Percentiles rank a stretch among this genome's conserved stretches.
phyloP scores from a whole-genome alignment of 2,888 invertebrate genomes.

The Nomada flava region DNA sequence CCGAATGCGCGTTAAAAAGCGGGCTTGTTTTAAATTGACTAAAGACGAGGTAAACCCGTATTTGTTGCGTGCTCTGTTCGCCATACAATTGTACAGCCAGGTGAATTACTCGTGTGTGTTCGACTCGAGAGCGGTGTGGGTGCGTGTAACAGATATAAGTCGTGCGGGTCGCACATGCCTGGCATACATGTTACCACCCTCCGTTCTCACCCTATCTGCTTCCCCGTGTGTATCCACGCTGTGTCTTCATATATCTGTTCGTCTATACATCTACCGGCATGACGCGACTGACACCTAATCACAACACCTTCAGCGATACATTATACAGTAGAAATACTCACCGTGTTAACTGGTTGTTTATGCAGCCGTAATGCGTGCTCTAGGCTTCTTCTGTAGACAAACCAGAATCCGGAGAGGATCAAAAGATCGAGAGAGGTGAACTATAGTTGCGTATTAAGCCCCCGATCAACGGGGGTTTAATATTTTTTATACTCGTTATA shows the following conservation, averaged over 20 bases:
- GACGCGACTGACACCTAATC: slow-evolving; percentile 47
- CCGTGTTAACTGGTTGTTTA: background rate
- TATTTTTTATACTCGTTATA: no score
- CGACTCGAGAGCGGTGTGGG: slow-evolving; percentile 6
- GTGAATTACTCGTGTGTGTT: background rate
- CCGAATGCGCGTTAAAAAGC: background rate
- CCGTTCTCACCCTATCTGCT: slow-evolving; percentile 24
- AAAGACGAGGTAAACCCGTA: background rate
- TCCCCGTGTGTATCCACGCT: slow-evolving; percentile 16
- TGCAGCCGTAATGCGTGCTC: background rate
- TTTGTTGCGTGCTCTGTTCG: slow-evolving; percentile 35
- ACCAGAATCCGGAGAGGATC: background rate
- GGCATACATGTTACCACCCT: slow-evolving; percentile 65
- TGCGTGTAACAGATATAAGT: slow-evolving; percentile 77
- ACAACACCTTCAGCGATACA: slow-evolving; percentile 22
- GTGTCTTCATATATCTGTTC: slow-evolving; percentile 38
- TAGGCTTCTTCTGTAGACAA: background rate
- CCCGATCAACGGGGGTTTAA: no score
- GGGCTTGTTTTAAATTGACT: slow-evolving; percentile 16
- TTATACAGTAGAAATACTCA: slow-evolving; percentile 21
- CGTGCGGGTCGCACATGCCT: slow-evolving; percentile 74
- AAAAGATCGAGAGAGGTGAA: background rate
- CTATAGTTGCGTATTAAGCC: no score
- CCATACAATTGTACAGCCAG: slow-evolving; percentile 12
- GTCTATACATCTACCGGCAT: slow-evolving; percentile 29